Percentiles rank a stretch among this genome's conserved stretches.
Conservation (phyloP, 2,113 vertebrate genomes). For the Grammomys surdaster region DNA sequence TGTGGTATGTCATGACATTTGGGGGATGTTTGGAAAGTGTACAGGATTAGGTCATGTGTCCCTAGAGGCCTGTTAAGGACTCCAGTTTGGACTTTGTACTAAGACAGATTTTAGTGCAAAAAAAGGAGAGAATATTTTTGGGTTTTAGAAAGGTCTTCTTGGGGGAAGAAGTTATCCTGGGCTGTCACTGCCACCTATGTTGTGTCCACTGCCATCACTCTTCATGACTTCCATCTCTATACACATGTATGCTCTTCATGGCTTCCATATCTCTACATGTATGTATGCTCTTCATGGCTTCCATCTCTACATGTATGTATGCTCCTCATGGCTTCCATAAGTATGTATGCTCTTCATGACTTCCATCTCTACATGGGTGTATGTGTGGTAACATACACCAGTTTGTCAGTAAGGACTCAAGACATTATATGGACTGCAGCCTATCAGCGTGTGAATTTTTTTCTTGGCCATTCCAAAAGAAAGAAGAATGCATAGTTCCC, state of each 20-base stretch:
- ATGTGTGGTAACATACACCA: too few species aligned
- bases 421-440: not conserved
- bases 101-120: not conserved
- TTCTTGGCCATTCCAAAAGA: conserved; percentile 87
- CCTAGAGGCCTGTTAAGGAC: not conserved
- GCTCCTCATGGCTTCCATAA: too few species aligned
- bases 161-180: not conserved
- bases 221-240: too few species aligned
- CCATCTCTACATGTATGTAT: too few species aligned
- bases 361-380: too few species aligned
- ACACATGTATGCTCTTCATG: too few species aligned
- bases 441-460: conserved; percentile 79
- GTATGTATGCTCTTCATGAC: too few species aligned
- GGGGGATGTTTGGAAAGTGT: not conserved
- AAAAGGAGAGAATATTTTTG: not conserved
- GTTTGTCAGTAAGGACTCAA: not conserved
- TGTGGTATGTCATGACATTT: not conserved
- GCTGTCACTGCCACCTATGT: not conserved
- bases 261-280: too few species aligned
- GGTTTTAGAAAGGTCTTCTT: not conserved
- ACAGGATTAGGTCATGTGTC: not conserved
- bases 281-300: too few species aligned
- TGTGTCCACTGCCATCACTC: not conserved
- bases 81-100: not conserved
- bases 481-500: conserved; percentile 87